Evolutionary conservation across 2,113 vertebrate species (phyloP), one percentile per base, ranked within the genome.

Genomic region (Cebidichthys violaceus): DNA sequence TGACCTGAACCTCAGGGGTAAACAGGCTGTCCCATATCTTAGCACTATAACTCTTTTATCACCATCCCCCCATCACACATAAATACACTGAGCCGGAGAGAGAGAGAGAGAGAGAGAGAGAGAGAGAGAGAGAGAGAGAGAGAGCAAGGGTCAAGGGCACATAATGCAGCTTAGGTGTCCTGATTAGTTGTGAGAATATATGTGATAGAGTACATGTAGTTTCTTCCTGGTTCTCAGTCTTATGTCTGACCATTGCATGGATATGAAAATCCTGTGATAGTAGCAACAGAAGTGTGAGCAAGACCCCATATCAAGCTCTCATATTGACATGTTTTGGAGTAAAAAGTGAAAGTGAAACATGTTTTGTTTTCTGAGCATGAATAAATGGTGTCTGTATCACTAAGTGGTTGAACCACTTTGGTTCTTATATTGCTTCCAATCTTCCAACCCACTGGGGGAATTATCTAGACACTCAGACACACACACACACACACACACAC

Each of bases 1-100:
- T 83, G 90, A 90, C 61, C 71, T 52, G 60, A 79, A 76, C 79
- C 79, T 27, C 4, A 11, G 65, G 68, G 73, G 68, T 86, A 39
- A 84, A 79, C 43, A 59, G 61, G 60, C 66, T 54, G n/a, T 39
- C 79, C n/a, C 31, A 9, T 77, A 76, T 75, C 68, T 72, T 55
- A 78, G 52, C 64, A 43, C 22, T 22, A 69, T 83, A 81, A 70
- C 70, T 67, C 71, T 86, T 90, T 80, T 74, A 77, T 73, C 70
- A 75, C 47, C 54, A 0, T n/a, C 50, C 59, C 55, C 39, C 81
- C 54, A 18, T 80, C 47, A 43, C 22, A 77, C 6, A 54, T 57
- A 57, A 64, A 82, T 60, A 75, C 71, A 73, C 55, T 15, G 55
- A 59, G 7, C 50, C 20, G 18, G 55, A 59, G 54, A 57, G 4